Percentiles rank a stretch among this genome's conserved stretches.
phyloP scores from a whole-genome alignment of 1,140 invertebrate species.

The Temnothorax longispinosus region DNA sequence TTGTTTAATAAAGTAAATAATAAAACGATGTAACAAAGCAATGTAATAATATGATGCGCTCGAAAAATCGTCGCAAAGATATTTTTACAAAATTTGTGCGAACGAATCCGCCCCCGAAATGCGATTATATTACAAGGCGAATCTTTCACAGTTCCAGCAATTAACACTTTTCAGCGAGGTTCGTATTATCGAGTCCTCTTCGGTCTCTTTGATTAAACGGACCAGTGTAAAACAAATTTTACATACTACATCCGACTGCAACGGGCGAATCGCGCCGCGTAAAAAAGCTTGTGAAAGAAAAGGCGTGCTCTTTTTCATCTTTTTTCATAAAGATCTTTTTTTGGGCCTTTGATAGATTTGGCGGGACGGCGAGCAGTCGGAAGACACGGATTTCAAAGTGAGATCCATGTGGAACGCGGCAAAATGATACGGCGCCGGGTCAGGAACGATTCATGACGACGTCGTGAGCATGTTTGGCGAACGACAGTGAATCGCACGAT shows the following conservation, averaged over 20 bases:
- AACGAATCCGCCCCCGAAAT: not conserved
- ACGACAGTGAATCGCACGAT: conserved; percentile 39
- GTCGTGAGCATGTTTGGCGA: conserved; percentile 35
- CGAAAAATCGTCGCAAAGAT: not conserved
- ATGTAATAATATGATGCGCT: no score
- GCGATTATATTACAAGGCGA: not conserved
- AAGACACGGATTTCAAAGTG: conserved; percentile 9
- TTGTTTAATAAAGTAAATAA: not conserved
- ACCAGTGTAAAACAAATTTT: conserved; percentile 39
- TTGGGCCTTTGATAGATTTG: not conserved
- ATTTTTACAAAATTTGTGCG: not conserved
- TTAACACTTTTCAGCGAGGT: conserved; percentile 25
- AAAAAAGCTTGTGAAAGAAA: conserved; percentile 16
- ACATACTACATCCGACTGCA: not conserved
- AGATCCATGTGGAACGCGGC: not conserved
- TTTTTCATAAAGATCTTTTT: not conserved
- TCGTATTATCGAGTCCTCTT: conserved; percentile 9
- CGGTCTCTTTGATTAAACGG: conserved; percentile 2
- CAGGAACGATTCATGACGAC: not conserved
- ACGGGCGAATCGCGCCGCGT: not conserved
- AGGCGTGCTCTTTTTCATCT: not conserved
- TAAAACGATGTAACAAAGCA: not conserved
- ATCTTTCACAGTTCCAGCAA: conserved; percentile 19
- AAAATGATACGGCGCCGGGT: conserved; percentile 26
- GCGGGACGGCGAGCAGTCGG: not conserved